Conservation (phyloP, 2,888 invertebrate genomes). For the Scrobipalpa costella region DNA sequence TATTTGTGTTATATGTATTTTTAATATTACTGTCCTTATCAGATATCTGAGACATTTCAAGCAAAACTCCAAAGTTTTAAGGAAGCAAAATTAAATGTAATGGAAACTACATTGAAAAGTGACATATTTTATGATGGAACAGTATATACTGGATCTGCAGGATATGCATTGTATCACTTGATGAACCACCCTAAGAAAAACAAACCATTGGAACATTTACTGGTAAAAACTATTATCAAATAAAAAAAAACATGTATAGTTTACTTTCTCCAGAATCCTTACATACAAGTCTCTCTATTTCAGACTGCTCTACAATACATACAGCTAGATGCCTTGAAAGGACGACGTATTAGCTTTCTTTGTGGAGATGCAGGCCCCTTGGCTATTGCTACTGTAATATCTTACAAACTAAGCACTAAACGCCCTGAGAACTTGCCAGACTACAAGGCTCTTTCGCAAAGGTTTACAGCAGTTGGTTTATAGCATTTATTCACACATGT, state of each 20-base stretch:
- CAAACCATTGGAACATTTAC: slow-evolving; percentile 22
- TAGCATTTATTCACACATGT: background rate
- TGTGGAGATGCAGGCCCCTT: slow-evolving; percentile 90
- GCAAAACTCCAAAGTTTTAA: slow-evolving; percentile 63
- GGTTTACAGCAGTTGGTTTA: slow-evolving; percentile 57
- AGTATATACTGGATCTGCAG: slow-evolving; percentile 88
- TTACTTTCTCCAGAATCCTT: too few species aligned
- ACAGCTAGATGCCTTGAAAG: slow-evolving; percentile 57
- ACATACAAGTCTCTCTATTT: too few species aligned
- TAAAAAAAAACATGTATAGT: too few species aligned
- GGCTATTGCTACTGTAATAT: slow-evolving; percentile 86
- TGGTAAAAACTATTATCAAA: slow-evolving; percentile 1
- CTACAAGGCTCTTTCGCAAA: slow-evolving; percentile 70
- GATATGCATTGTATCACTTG: slow-evolving; percentile 85
- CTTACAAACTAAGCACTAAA: slow-evolving; percentile 77
- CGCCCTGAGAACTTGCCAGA: slow-evolving; percentile 66
- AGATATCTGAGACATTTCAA: slow-evolving; percentile 76
- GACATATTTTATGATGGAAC: slow-evolving; percentile 81
- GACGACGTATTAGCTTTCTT: slow-evolving; percentile 83
- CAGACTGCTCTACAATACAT: slow-evolving; percentile 60
- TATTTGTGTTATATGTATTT: too few species aligned
- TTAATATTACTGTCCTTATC: slow-evolving; percentile 31
- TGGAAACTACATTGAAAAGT: slow-evolving; percentile 64
- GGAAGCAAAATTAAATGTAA: slow-evolving; percentile 58
- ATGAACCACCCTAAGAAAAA: slow-evolving; percentile 61